phyloP scores from a whole-genome alignment of 2,888 invertebrate genomes.

The Callyntrura guangdongensis region DNA sequence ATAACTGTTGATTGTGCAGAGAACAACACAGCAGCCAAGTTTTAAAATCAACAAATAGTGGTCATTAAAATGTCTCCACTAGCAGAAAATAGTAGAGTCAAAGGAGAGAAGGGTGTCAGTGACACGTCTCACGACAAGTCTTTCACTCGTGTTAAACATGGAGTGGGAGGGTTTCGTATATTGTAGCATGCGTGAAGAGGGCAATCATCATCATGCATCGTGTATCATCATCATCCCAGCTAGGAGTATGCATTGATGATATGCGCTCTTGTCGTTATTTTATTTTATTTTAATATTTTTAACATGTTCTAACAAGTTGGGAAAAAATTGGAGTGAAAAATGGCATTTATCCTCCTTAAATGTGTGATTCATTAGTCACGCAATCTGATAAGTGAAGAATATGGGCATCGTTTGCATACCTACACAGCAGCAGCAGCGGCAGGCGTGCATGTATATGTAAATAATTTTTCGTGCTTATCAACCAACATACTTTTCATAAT shows the following conservation, averaged over 20 bases:
- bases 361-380: constrained; percentile 80
- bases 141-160: constrained; percentile 59
- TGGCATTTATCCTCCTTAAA: constrained; percentile 77
- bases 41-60: constrained; percentile 54
- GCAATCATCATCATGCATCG: constrained; percentile 46
- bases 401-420: constrained; percentile 10
- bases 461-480: constrained; percentile 12
- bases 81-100: background rate
- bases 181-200: constrained; percentile 59
- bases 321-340: constrained; percentile 77
- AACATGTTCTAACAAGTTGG: constrained; percentile 19
- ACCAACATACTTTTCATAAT: background rate
- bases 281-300: constrained; percentile 54
- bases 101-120: constrained; percentile 69
- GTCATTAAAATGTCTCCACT: constrained; percentile 65
- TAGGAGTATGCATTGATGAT: constrained; percentile 4
- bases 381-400: constrained; percentile 73
- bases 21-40: constrained; percentile 20
- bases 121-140: constrained; percentile 68
- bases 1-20: constrained; percentile 9
- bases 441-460: constrained; percentile 19
- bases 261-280: constrained; percentile 4
- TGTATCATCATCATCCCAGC: constrained; percentile 37
- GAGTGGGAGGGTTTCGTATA: constrained; percentile 67
- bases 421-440: background rate